These are phyloP conservation scores for Disparrhopalites patrizii DNA, from an alignment of 2,888 invertebrate genomes.

Conservation along the genomic window DNA sequence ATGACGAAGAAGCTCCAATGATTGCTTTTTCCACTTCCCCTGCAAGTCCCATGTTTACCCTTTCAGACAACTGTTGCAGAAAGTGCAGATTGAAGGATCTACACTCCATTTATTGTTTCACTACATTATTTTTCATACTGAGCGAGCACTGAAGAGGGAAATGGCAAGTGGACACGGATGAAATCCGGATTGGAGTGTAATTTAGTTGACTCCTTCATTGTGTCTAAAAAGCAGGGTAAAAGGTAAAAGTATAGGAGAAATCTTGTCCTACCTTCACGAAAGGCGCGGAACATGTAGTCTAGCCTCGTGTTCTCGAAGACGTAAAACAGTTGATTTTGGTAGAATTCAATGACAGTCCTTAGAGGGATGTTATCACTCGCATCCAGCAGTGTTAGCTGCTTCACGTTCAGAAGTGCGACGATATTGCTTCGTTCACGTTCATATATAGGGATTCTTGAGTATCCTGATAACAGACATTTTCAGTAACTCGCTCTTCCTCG, in stretches of 20 bases:
- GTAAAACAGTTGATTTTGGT: constrained; percentile 93
- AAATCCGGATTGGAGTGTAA: not conserved
- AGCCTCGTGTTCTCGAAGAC: constrained; percentile 94
- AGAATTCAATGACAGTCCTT: constrained; percentile 89
- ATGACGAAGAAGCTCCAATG: too few species aligned
- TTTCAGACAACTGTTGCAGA: too few species aligned
- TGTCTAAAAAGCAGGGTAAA: too few species aligned
- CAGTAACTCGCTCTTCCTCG: too few species aligned
- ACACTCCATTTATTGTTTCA: too few species aligned
- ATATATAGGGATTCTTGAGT: constrained; percentile 92
- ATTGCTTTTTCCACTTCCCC: too few species aligned
- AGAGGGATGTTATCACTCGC: constrained; percentile 97
- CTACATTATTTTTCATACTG: too few species aligned
- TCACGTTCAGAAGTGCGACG: constrained; percentile 90
- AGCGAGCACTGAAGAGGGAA: too few species aligned
- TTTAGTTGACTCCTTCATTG: too few species aligned
- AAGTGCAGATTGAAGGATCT: too few species aligned
- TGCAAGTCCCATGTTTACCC: too few species aligned
- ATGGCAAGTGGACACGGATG: too few species aligned
- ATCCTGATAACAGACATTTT: constrained; percentile 58
- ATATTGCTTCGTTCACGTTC: constrained; percentile 76
- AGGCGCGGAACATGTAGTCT: constrained; percentile 93
- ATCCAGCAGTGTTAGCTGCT: constrained; percentile 97
- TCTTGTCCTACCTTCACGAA: constrained; percentile 78
- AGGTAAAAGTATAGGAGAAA: not conserved